Evolutionary conservation across 2,797 vertebrate species (phyloP), one percentile per base, ranked within the genome.

Genomic region (Spondyliosoma cantharus): DNA sequence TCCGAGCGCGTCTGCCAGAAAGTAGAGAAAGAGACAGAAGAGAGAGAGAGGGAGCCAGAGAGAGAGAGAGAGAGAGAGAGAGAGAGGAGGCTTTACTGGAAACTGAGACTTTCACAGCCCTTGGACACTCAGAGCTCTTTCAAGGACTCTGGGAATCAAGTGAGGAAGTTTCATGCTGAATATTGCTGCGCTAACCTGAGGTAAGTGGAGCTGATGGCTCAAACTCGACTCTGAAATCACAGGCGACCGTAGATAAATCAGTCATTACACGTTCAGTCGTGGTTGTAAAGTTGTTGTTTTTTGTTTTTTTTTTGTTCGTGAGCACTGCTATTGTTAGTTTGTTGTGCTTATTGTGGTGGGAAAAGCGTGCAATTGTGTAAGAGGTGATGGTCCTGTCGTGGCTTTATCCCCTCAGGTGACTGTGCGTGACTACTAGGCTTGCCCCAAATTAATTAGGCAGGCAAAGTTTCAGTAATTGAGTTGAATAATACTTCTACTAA

Each of bases 21-120:
- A 87, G 84, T 73, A 80, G 73, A 88, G 82, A 89, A 68, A 87
- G 48, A 87, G 79, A 37, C 32, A 37, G 32, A 37, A 53, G 11
- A 22, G 11, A 11, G 14, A 16, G 2, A 25, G 32, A 57, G 58
- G n/a, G n/a, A n/a, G n/a, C n/a, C n/a, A 83, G n/a, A 29, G 57
- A 64, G 60, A 84, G 16, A 57, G 20, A 65, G 27, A 46, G 58
- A 57, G 32, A 75, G n/a, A 71, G 67, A 70, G 48, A 48, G 65
- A 74, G 64, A 70, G 63, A 60, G 83, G 88, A 93, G 91, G 90
- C 90, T 94, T 94, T 92, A 93, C 93, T 94, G 93, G 95, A 92
- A 93, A 93, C 92, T 84, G 88, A 81, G 70, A 75, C 88, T 84
- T 84, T 86, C 83, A 29, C 93, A 83, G 88, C 79, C 88, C 91